These are phyloP conservation scores for Epinephelus awoara DNA, from an alignment of 2,797 vertebrate species.

Conservation along the genomic window DNA sequence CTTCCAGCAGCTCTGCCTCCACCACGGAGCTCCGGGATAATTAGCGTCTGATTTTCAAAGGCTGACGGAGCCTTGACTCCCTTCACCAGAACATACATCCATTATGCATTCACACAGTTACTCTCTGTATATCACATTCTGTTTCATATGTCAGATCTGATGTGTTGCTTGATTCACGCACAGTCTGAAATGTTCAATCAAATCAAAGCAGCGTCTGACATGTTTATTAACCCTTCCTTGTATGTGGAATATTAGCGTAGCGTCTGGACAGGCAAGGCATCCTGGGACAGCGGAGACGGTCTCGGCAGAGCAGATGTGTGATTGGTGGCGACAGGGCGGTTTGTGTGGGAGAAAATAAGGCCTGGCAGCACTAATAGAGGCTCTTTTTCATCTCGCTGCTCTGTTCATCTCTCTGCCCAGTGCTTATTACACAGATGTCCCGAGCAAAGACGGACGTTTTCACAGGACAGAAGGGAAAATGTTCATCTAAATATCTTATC, in stretches of 20 bases:
- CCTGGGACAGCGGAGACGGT: constrained; percentile 32
- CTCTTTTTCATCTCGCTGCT: constrained; percentile 54
- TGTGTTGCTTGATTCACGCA: constrained; percentile 7
- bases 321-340: constrained; percentile 48
- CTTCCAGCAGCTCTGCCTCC: neutral
- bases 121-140: constrained; percentile 1
- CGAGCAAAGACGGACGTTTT: neutral
- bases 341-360: constrained; percentile 44
- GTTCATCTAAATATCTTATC: neutral
- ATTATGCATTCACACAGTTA: constrained; percentile 9
- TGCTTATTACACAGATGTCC: constrained; percentile 31
- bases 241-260: constrained; percentile 29
- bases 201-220: constrained; percentile 40
- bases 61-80: constrained; percentile 5
- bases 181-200: constrained; percentile 25
- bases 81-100: neutral
- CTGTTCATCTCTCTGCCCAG: constrained; percentile 13
- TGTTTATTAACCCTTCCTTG: constrained; percentile 38
- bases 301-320: constrained; percentile 31
- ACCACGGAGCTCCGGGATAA: neutral
- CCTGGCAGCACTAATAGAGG: constrained; percentile 43
- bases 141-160: constrained; percentile 11
- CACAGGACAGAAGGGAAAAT: neutral
- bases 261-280: constrained; percentile 37
- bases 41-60: constrained; percentile 21